Evolutionary conservation across 2,797 vertebrate species (phyloP), one percentile per base, ranked within the genome.

Genomic region (Amblyopsis hoosieri): DNA sequence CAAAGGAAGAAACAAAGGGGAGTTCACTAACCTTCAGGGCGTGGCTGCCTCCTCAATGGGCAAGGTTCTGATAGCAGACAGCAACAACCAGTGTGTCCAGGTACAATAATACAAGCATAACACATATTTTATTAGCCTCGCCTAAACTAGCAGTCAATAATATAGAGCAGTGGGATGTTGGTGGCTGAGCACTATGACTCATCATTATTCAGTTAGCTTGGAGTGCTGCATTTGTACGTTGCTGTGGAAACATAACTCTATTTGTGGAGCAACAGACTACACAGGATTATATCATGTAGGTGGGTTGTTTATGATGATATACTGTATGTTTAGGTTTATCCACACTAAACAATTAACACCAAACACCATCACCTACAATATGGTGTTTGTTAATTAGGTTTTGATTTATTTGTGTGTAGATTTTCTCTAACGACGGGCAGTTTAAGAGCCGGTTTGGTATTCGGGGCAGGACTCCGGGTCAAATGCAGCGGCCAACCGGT

Each of bases 21-120:
- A 99, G 84, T 99, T 99, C 86, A 98, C 97, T 45, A 99, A 99
- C 78, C 95, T 99, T 62, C 98, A 99, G 89, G 98, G 98, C 42
- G 97, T 99, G 72, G 95, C 96, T 62, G 92, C 97, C 50, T 97
- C 96, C 17, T 89, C 94, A 67, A 86, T 84, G 80, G 97, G 96
- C 67, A 97, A 95, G 84, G 94, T 99, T 85, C 75, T 99, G 78
- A 99, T 99, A 78, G 98, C 98, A 65, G 98, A 99, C 86, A 99
- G 98, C 89, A 99, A 99, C 91, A 99, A 99, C 91, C 97, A 99
- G 53, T 99, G 98, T 86, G 95, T 99, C 3, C 98, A 99, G 96
- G 97, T 99, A 54, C 1, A 0, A 13, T 48, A 12, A 48, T 12
- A 48, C 7, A 48, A 48, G n/a, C 7, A n/a, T 4, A 48, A 10